phyloP scores from a whole-genome alignment of 2,113 vertebrate genomes.

The Camelus dromedarius region DNA sequence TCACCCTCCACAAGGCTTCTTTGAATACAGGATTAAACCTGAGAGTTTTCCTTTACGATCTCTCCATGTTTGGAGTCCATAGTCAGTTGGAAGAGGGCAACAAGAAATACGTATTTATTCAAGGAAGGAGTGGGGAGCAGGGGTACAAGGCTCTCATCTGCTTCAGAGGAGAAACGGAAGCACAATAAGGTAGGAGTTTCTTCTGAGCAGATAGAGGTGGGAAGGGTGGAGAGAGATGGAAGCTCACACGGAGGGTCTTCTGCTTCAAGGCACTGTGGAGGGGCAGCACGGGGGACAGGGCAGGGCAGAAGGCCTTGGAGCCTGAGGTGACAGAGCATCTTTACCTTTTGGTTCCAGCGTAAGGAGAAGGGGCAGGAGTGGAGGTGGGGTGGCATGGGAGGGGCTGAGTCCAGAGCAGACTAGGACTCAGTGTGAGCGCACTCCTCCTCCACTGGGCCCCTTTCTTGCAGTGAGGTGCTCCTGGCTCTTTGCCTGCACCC shows the following conservation, averaged over 20 bases:
- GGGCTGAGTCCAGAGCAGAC: background rate
- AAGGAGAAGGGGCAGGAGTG: background rate
- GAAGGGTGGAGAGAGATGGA: background rate
- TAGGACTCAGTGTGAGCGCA: background rate
- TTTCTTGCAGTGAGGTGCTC: background rate
- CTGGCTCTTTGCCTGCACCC: background rate
- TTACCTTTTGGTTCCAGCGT: background rate
- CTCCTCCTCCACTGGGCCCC: background rate
- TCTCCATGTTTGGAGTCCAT: background rate
- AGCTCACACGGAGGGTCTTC: background rate
- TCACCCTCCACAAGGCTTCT: background rate
- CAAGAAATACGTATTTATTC: background rate
- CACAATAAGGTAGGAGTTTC: background rate
- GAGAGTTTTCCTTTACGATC: background rate
- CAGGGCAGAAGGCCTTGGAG: background rate
- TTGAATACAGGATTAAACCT: background rate
- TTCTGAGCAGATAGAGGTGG: background rate
- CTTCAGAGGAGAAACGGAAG: background rate
- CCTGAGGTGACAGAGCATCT: background rate
- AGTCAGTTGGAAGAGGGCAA: background rate
- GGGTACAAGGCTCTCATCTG: background rate
- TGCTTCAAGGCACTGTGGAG: background rate
- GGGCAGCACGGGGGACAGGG: background rate
- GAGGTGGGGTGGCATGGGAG: background rate
- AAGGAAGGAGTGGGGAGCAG: background rate